Conservation (phyloP, 2,797 vertebrate genomes). For the Lagodon rhomboides region DNA sequence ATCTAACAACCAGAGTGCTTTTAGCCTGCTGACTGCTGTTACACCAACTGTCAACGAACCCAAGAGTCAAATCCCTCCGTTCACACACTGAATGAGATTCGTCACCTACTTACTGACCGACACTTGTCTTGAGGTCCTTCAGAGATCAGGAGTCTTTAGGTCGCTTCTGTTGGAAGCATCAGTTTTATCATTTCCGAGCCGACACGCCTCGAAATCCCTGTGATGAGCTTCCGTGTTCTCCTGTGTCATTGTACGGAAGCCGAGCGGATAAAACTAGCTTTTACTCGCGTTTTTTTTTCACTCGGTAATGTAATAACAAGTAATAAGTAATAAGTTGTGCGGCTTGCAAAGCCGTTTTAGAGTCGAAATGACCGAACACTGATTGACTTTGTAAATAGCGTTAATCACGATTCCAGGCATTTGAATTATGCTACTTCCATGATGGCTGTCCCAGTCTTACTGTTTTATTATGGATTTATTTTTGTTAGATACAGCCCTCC, state of each 20-base stretch:
- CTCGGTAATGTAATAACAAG: neutral
- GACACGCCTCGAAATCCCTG: constrained; percentile 41
- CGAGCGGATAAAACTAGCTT: neutral
- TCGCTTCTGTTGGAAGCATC: neutral
- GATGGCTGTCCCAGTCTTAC: no score
- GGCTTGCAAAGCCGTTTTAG: no score
- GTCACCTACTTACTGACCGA: constrained; percentile 53
- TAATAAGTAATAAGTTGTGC: neutral
- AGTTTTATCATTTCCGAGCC: constrained; percentile 19
- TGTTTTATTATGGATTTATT: no score
- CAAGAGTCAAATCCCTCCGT: rapidly evolving
- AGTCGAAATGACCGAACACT: no score
- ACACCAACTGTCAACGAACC: neutral
- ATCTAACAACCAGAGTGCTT: neutral
- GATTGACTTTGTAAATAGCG: no score
- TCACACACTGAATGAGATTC: neutral
- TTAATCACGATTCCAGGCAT: no score
- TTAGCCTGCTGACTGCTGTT: neutral
- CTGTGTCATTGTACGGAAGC: constrained; percentile 28
- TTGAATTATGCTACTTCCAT: no score
- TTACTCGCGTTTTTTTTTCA: neutral
- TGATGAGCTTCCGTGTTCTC: constrained; percentile 41
- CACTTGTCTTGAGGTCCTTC: rapidly evolving
- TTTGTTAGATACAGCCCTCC: no score
- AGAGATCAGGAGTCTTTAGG: rapidly evolving